These are phyloP conservation scores for Ophonus ardosiacus DNA, from an alignment of 2,888 invertebrate species.

Conservation along the genomic window DNA sequence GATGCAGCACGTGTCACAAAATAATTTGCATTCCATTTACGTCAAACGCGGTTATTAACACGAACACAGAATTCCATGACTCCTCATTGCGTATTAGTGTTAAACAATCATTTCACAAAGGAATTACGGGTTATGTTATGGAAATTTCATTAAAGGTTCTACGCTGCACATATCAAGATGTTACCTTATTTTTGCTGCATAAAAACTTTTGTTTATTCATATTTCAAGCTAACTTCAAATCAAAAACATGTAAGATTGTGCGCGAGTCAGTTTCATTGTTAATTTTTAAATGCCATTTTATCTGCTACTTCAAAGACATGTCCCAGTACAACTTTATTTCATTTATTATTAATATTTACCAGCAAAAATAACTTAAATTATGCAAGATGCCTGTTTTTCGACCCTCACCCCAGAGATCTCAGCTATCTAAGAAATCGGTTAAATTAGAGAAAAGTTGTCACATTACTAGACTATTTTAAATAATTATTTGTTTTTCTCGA, in stretches of 20 bases:
- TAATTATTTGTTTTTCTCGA: too few species aligned
- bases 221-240: background rate
- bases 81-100: conserved; percentile 14
- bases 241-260: background rate
- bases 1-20: background rate
- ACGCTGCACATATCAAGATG: background rate
- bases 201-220: background rate
- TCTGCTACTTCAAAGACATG: too few species aligned
- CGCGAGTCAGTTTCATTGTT: background rate
- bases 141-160: background rate
- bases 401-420: too few species aligned
- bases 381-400: too few species aligned
- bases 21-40: conserved; percentile 24
- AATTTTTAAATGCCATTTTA: background rate
- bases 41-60: conserved; percentile 20
- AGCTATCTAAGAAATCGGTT: too few species aligned
- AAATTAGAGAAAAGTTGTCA: too few species aligned
- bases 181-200: background rate
- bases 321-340: too few species aligned
- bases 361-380: too few species aligned
- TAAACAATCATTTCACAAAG: conserved; percentile 3
- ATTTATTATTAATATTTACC: too few species aligned
- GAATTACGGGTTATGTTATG: background rate
- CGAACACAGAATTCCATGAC: conserved; percentile 14
- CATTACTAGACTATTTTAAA: too few species aligned